Evolutionary conservation across 1,140 invertebrate species (phyloP).

Genomic region (Rhagoletis pomonella): DNA sequence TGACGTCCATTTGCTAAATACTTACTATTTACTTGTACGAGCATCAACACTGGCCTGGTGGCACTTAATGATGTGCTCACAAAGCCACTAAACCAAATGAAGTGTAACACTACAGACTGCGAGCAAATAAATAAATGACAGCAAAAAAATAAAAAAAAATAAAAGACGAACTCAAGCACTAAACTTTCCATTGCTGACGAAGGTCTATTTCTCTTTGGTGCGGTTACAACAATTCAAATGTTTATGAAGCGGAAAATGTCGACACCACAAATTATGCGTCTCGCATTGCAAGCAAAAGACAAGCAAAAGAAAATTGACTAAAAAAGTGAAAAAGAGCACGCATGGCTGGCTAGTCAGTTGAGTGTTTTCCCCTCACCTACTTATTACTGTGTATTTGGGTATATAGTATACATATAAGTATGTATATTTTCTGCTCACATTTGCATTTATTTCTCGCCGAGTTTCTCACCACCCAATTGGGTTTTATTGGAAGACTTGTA

Average conservation of each 20-base stretch:
- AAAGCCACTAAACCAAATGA: conserved; percentile 49
- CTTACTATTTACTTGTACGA: background rate
- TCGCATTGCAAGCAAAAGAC: background rate
- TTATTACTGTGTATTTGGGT: too few species aligned
- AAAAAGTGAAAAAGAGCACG: background rate
- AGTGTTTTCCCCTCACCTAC: too few species aligned
- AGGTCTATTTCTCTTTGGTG: background rate
- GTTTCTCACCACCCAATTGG: too few species aligned
- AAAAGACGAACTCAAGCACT: background rate
- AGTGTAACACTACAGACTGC: background rate
- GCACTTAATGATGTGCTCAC: conserved; percentile 24
- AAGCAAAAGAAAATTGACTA: background rate
- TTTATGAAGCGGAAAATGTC: conserved; percentile 31
- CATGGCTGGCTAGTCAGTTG: too few species aligned
- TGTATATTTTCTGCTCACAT: too few species aligned
- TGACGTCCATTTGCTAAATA: conserved; percentile 14
- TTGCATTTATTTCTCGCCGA: too few species aligned
- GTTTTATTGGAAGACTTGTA: too few species aligned
- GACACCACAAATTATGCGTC: conserved; percentile 34
- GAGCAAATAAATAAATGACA: background rate
- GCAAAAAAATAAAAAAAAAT: background rate
- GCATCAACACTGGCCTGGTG: background rate
- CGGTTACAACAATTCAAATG: conserved; percentile 22
- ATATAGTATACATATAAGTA: too few species aligned
- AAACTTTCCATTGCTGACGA: background rate